Evolutionary conservation across 2,888 invertebrate genomes (phyloP).

Genomic region (Acleris laterana): DNA sequence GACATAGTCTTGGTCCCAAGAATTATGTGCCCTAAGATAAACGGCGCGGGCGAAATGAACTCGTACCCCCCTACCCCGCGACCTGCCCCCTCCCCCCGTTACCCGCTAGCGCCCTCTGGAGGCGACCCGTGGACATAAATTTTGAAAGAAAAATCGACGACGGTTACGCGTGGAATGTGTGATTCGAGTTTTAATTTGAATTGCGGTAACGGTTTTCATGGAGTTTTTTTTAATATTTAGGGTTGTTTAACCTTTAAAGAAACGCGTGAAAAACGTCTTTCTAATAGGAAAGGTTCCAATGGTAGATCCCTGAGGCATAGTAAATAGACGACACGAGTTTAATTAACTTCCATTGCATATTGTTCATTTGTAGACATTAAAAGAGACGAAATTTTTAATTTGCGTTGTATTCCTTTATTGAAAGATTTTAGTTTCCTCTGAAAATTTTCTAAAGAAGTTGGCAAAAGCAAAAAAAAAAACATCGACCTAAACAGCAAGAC

Average conservation of each 20-base stretch:
- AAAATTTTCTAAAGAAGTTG: too few relatives aligned
- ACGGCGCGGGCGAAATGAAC: constrained; percentile 90
- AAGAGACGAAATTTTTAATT: too few relatives aligned
- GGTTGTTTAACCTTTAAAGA: neutral
- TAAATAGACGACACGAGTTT: too few relatives aligned
- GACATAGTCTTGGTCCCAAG: constrained; percentile 84
- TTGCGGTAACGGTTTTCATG: constrained; percentile 46
- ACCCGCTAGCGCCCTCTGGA: constrained; percentile 60
- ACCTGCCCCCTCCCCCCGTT: constrained; percentile 40
- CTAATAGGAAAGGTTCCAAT: too few relatives aligned
- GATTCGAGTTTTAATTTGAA: constrained; percentile 83
- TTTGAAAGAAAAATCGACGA: constrained; percentile 82
- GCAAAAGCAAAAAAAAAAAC: too few relatives aligned
- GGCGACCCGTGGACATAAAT: constrained; percentile 77
- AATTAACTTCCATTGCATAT: too few relatives aligned
- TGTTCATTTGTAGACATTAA: too few relatives aligned
- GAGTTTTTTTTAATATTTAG: constrained; percentile 6
- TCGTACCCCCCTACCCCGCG: constrained; percentile 76
- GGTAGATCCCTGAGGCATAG: too few relatives aligned
- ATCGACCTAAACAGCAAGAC: too few relatives aligned
- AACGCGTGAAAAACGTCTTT: too few relatives aligned
- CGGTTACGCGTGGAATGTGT: constrained; percentile 77
- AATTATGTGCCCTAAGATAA: constrained; percentile 89
- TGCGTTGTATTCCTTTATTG: too few relatives aligned
- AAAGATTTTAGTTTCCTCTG: too few relatives aligned